phyloP scores from a whole-genome alignment of 2,888 invertebrate genomes.

The Eristalinus aeneus region DNA sequence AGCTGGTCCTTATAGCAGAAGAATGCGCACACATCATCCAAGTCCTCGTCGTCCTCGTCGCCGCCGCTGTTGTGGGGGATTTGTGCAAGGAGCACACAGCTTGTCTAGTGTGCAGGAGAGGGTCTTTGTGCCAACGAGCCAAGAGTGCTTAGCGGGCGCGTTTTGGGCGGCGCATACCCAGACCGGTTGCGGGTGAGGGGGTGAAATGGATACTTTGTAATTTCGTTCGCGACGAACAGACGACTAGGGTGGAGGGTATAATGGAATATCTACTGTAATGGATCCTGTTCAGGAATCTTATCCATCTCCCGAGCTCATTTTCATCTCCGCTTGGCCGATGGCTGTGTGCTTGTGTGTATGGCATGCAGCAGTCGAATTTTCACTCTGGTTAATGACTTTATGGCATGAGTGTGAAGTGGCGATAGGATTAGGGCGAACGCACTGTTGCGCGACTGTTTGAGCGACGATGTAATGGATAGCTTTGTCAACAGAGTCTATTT shows the following conservation, averaged over 20 bases:
- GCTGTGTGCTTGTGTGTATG: background rate
- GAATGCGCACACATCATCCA: slow-evolving; percentile 1
- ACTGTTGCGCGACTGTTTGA: background rate
- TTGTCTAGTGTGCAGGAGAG: background rate
- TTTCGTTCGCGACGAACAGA: slow-evolving; percentile 18
- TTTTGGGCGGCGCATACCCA: slow-evolving; percentile 3
- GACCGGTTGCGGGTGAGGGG: slow-evolving; percentile 1
- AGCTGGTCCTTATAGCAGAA: background rate
- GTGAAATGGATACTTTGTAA: slow-evolving; percentile 38
- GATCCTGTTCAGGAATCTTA: slow-evolving; percentile 32
- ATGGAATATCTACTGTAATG: slow-evolving; percentile 49
- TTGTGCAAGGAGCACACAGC: background rate
- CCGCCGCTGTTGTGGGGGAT: background rate
- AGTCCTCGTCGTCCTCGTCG: background rate
- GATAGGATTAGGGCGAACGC: background rate
- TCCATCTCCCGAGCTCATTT: background rate
- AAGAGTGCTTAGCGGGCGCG: background rate
- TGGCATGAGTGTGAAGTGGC: background rate
- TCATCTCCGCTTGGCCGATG: background rate
- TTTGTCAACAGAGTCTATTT: background rate
- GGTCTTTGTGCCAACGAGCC: background rate
- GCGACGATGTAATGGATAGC: background rate
- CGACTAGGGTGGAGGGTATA: slow-evolving; percentile 6
- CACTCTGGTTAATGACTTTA: background rate
- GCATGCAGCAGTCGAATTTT: background rate